phyloP scores from a whole-genome alignment of 2,888 invertebrate genomes.

The Proisotoma minuta region DNA sequence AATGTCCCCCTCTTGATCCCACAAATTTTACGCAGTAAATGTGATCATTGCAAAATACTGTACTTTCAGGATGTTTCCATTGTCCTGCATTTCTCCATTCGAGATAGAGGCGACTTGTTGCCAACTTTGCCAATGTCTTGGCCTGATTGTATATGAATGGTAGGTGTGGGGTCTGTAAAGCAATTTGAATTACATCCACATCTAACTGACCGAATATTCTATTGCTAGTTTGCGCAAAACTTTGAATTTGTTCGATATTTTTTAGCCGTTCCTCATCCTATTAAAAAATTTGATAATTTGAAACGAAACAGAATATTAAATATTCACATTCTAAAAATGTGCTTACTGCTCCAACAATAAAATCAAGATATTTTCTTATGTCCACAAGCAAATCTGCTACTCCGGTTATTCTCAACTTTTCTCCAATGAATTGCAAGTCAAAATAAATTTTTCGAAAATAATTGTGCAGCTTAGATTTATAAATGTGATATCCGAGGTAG shows the following conservation, averaged over 20 bases:
- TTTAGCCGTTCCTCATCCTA: conserved; percentile 55
- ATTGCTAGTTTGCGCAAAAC: conserved; percentile 62
- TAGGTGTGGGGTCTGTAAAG: conserved; percentile 61
- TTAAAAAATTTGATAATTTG: background rate
- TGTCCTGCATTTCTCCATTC: conserved; percentile 53
- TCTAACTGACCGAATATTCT: conserved; percentile 60
- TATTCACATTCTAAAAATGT: too few relatives aligned
- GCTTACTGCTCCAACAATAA: conserved; percentile 58
- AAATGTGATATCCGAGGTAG: conserved; percentile 67
- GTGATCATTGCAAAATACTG: conserved; percentile 37
- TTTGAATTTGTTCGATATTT: conserved; percentile 55
- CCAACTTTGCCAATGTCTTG: conserved; percentile 54
- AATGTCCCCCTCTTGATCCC: conserved; percentile 51
- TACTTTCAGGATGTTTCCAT: conserved; percentile 42
- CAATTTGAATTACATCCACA: conserved; percentile 66
- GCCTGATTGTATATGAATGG: conserved; percentile 60
- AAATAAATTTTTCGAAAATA: conserved; percentile 61
- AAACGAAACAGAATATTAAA: background rate
- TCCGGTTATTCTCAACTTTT: conserved; percentile 64
- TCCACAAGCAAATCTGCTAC: conserved; percentile 66
- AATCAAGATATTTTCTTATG: conserved; percentile 60
- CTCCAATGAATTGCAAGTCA: conserved; percentile 65
- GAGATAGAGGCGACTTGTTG: conserved; percentile 59
- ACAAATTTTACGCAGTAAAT: conserved; percentile 52
- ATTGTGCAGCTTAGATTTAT: conserved; percentile 53